phyloP scores from a whole-genome alignment of 2,113 vertebrate genomes.

The Gymnocephalus cernua region DNA sequence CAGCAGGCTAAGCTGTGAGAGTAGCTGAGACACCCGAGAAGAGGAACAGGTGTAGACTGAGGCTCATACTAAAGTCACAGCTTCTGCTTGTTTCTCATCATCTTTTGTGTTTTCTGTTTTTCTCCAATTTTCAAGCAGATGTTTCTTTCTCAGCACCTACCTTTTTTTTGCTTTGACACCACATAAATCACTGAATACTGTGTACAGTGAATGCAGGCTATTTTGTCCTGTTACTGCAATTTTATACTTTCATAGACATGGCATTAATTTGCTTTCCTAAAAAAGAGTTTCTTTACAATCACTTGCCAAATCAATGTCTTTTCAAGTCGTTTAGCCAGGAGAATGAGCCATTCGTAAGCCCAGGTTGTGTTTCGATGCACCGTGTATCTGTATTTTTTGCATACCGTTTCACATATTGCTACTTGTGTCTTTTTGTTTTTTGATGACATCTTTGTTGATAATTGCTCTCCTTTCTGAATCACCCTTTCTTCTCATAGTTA shows the following conservation, averaged over 20 bases:
- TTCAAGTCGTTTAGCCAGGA: background rate
- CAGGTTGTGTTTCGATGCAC: background rate
- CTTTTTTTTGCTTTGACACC: background rate
- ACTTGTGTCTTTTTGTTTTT: background rate
- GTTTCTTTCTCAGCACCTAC: background rate
- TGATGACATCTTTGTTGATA: background rate
- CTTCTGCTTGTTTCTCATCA: conserved; percentile 2
- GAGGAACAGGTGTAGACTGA: conserved; percentile 57
- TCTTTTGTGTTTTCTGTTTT: background rate
- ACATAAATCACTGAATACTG: background rate
- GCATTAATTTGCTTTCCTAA: background rate
- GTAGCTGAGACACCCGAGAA: conserved; percentile 58
- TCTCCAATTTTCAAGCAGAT: conserved; percentile 5
- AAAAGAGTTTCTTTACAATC: background rate
- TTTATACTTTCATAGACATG: background rate
- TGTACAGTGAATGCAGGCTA: background rate
- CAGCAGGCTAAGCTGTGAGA: conserved; percentile 60
- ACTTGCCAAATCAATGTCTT: background rate
- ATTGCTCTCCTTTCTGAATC: background rate
- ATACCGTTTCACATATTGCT: background rate
- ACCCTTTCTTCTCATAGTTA: background rate
- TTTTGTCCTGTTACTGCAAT: background rate
- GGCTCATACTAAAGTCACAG: background rate
- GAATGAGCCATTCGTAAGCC: background rate
- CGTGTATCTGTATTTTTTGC: background rate